A percentile compares a stretch with the other conserved stretches of the same genome.
phyloP scores from a whole-genome alignment of 2,888 invertebrate genomes.

The Aphelenchoides bicaudatus region DNA sequence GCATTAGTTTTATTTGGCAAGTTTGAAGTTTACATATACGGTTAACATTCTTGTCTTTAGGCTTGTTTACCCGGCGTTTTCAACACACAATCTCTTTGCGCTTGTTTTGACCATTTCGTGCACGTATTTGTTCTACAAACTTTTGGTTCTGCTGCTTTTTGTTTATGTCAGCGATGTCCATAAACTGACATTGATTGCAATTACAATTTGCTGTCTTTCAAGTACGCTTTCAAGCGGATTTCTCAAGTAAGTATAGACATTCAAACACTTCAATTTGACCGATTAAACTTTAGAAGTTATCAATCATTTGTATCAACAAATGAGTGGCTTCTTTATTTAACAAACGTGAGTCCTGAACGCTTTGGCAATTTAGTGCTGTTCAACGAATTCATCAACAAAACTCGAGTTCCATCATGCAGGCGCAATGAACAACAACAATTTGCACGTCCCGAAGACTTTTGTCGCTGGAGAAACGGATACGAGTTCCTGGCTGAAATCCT shows the following conservation, averaged over 20 bases:
- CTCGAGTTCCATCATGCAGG: conserved; percentile 19
- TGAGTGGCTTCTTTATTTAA: conserved; percentile 15
- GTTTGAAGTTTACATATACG: background rate
- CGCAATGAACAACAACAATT: conserved; percentile 23
- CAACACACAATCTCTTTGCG: conserved; percentile 15
- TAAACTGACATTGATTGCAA: conserved; percentile 15
- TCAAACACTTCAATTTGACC: too few relatives aligned
- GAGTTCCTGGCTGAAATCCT: conserved; percentile 22
- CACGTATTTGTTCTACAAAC: conserved; percentile 22
- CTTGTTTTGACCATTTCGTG: conserved; percentile 18
- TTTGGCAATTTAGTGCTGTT: conserved; percentile 22
- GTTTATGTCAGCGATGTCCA: conserved; percentile 10
- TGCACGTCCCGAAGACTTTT: conserved; percentile 19
- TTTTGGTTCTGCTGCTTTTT: conserved; percentile 17
- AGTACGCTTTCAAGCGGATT: conserved; percentile 24
- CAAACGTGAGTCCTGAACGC: conserved; percentile 21
- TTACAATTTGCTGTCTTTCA: conserved; percentile 13
- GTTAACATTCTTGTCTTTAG: background rate
- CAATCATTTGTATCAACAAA: conserved; percentile 24
- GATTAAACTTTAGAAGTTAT: conserved; percentile 23
- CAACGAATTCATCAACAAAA: conserved; percentile 26
- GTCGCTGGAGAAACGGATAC: conserved; percentile 24
- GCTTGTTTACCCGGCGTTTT: conserved; percentile 19
- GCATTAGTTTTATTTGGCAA: conserved; percentile 18
- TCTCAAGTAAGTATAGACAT: conserved; percentile 24